Conservation (phyloP, 2,888 invertebrate species). For the Disparrhopalites patrizii region DNA sequence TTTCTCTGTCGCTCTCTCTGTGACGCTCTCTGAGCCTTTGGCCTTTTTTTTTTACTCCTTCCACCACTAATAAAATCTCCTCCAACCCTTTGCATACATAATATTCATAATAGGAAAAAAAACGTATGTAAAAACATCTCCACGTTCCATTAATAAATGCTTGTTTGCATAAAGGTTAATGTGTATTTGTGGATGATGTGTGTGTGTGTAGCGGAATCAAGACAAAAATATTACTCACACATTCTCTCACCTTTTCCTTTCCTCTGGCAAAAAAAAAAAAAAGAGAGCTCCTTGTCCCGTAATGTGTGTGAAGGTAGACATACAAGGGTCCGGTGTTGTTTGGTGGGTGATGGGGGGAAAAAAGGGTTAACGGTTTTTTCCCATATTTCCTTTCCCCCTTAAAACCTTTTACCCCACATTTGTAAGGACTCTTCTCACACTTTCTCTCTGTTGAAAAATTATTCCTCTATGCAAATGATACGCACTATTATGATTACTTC, state of each 20-base stretch:
- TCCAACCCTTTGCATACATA: too few relatives aligned
- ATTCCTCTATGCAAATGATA: slow-evolving; percentile 8
- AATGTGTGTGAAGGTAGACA: too few relatives aligned
- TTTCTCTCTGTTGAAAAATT: slow-evolving; percentile 1
- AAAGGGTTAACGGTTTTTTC: slow-evolving; percentile 10
- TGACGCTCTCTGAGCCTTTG: neutral
- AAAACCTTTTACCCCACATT: neutral
- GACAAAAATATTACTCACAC: neutral
- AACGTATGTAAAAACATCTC: too few relatives aligned
- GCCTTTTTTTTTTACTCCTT: neutral
- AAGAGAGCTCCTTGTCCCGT: too few relatives aligned
- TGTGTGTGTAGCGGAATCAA: neutral
- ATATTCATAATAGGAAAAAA: too few relatives aligned
- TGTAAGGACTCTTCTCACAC: neutral
- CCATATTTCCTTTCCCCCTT: neutral
- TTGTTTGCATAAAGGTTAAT: too few relatives aligned
- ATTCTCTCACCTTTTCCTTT: neutral
- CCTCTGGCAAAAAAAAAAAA: too few relatives aligned
- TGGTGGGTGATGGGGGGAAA: too few relatives aligned
- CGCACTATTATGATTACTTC: too few relatives aligned
- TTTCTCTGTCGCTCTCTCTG: too few relatives aligned
- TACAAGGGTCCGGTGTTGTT: too few relatives aligned
- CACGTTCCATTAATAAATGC: neutral
- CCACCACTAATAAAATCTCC: too few relatives aligned
- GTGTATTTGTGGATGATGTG: neutral